phyloP scores from a whole-genome alignment of 2,113 vertebrate species.

The Caracal caracal region DNA sequence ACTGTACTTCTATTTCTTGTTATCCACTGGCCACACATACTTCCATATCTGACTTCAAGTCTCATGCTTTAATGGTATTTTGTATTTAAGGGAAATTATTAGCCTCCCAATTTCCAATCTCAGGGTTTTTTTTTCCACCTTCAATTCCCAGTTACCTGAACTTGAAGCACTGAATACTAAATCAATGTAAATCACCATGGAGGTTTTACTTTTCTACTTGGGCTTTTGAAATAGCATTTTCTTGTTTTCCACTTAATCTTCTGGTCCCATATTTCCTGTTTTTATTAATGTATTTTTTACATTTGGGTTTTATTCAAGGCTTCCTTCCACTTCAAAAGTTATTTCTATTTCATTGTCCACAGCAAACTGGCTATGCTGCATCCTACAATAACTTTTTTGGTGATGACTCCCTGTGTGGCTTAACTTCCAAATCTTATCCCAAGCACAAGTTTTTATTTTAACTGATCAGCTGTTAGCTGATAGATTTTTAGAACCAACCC shows the following conservation, averaged over 20 bases:
- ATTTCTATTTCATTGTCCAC: neutral
- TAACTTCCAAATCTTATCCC: neutral
- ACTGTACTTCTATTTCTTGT: neutral
- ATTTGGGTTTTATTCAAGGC: neutral
- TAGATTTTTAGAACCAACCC: neutral
- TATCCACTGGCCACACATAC: neutral
- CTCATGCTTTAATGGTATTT: neutral
- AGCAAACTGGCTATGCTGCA: neutral
- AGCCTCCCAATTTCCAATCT: neutral
- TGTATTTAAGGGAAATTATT: neutral
- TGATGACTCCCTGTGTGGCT: neutral
- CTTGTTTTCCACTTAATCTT: constrained; percentile 34
- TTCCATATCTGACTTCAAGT: neutral
- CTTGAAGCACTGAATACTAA: neutral
- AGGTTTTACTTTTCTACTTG: neutral
- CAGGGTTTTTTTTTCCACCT: neutral
- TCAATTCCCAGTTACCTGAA: neutral
- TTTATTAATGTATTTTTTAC: neutral
- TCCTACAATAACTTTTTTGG: neutral
- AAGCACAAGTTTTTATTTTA: neutral
- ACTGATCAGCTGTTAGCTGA: neutral
- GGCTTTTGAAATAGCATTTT: neutral
- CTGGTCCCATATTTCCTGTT: neutral
- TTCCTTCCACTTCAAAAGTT: neutral
- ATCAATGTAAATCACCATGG: neutral